phyloP scores from a whole-genome alignment of 2,113 vertebrate species.

The Dipodomys ordii region DNA sequence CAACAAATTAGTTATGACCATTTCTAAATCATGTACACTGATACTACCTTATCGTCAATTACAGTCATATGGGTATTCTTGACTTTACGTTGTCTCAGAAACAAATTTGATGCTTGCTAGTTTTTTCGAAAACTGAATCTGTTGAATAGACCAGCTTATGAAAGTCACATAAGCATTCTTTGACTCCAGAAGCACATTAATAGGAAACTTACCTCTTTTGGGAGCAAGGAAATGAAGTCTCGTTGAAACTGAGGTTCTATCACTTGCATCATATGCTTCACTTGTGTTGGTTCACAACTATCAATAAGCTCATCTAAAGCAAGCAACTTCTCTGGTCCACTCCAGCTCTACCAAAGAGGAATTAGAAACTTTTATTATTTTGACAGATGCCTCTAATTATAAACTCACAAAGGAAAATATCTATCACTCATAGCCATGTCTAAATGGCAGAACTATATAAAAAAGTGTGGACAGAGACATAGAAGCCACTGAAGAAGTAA shows the following conservation, averaged over 20 bases:
- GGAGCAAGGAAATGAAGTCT: constrained; percentile 99
- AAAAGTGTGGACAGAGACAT: background rate
- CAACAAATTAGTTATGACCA: too few relatives aligned
- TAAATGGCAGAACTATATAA: background rate
- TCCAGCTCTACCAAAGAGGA: constrained; percentile 91
- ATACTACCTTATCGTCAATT: too few relatives aligned
- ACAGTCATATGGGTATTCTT: too few relatives aligned
- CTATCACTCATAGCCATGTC: background rate
- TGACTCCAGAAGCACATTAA: too few relatives aligned
- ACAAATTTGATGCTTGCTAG: too few relatives aligned
- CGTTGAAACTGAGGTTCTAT: constrained; percentile 99
- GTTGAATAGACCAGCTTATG: too few relatives aligned
- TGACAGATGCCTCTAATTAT: constrained; percentile 42
- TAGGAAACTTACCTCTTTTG: constrained; percentile 95
- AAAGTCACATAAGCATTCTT: too few relatives aligned
- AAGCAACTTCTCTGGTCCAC: constrained; percentile 98
- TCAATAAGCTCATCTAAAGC: constrained; percentile 99
- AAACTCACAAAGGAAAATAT: constrained; percentile 36
- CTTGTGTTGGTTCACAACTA: constrained; percentile 99
- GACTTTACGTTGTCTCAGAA: too few relatives aligned
- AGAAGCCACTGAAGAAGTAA: background rate
- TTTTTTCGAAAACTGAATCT: too few relatives aligned
- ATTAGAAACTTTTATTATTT: constrained; percentile 51
- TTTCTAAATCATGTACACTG: too few relatives aligned
- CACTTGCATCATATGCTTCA: constrained; percentile 99